These are phyloP conservation scores for Tupaia tana DNA, from an alignment of 2,113 vertebrate species.

Conservation along the genomic window DNA sequence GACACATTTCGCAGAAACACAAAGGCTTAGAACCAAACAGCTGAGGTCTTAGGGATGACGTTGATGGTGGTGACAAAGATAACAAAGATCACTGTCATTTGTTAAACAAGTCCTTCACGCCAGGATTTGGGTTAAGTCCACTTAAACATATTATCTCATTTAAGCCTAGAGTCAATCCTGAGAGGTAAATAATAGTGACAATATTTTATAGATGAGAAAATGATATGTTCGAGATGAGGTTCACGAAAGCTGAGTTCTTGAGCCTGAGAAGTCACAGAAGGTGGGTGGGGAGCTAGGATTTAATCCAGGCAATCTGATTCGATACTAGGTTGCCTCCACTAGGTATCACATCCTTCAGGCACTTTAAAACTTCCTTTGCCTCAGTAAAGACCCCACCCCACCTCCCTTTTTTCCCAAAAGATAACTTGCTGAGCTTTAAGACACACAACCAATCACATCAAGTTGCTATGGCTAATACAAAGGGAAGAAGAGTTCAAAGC, in stretches of 20 bases:
- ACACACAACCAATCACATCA: background rate
- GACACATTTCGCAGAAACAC: background rate
- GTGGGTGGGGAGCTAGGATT: background rate
- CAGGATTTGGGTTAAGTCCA: background rate
- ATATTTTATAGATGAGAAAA: background rate
- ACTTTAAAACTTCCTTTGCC: background rate
- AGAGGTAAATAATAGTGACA: background rate
- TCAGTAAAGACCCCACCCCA: background rate
- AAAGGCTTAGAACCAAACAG: background rate
- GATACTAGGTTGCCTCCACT: background rate
- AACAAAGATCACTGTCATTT: background rate
- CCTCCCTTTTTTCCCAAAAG: background rate
- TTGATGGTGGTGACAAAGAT: no score
- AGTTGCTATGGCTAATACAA: background rate
- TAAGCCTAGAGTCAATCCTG: background rate
- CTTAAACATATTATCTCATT: background rate
- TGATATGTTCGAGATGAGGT: background rate
- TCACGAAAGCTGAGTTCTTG: background rate
- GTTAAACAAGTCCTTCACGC: background rate
- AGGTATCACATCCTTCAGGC: background rate
- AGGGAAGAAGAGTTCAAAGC: background rate
- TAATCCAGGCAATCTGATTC: background rate
- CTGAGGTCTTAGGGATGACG: background rate
- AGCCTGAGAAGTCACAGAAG: background rate
- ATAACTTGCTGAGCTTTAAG: background rate